Evolutionary conservation across 2,888 invertebrate species (phyloP), one percentile per base, ranked within the genome.

Genomic region (Thecophora atra): DNA sequence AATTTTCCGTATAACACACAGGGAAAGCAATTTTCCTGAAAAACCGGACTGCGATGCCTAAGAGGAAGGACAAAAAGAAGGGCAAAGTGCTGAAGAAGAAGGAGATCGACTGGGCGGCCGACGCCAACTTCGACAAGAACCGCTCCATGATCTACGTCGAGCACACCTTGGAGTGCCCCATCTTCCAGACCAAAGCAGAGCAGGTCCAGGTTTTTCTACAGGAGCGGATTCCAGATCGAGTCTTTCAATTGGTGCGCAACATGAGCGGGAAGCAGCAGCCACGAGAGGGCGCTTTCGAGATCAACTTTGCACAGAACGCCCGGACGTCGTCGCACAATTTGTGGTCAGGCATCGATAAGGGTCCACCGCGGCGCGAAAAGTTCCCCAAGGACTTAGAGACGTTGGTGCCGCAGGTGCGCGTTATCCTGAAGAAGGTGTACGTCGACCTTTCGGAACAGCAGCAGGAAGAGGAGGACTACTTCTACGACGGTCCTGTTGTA

Each of bases 321-420:
- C 80, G 81, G 64, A 83, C 84, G 13, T 82, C 84, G 2, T 30
- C 73, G 2, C 76, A 79, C 44, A 63, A 77, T 30, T n/a, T 82
- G 28, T 82, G 82, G 82, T 79, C 79, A 19, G 86, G 86, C 4
- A 19, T 86, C 11, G 77, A 77, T 0, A 77, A 74, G 21, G 86
- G 86, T 3, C 86, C 86, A 2, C 86, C 86, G 2, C 77, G 86
- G 2, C 79, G 82, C 4, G 85, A 85, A 68, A 86, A 86, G 76
- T 84, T 86, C 74, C 84, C 84, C 0, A 21, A 37, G 0, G 63
- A 74, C 3, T 85, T 75, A 63, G 80, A 80, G 8, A 8, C 63
- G 0, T 70, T 86, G 0, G 66, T 85, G 15, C 81, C 82, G 6
- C 81, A 82, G 47, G 78, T 85, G 15, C 76, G 78, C 8, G 77